Percentiles rank a stretch among this genome's conserved stretches.
Conservation (phyloP, 2,888 invertebrate genomes). For the Ceramica pisi region DNA sequence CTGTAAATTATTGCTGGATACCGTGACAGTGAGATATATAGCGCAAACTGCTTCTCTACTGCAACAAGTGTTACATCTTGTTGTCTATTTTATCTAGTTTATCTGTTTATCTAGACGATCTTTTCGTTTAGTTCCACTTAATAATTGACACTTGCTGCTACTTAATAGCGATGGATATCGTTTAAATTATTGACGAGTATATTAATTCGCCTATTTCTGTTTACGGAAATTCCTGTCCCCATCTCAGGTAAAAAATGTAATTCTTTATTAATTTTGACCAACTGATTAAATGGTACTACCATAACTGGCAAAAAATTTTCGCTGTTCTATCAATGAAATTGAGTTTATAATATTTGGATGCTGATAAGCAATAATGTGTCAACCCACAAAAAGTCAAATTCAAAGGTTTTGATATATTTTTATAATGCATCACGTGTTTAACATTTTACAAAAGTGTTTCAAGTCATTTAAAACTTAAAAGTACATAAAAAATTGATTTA, state of each 20-base stretch:
- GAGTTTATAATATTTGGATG: no score
- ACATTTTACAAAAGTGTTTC: no score
- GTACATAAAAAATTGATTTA: no score
- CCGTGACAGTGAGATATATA: constrained; percentile 46
- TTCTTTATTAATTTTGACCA: background rate
- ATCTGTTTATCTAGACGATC: constrained; percentile 27
- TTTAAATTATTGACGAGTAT: no score
- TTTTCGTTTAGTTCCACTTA: background rate
- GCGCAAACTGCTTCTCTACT: constrained; percentile 35
- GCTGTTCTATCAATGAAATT: background rate
- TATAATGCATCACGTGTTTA: no score
- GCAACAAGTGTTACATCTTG: constrained; percentile 58
- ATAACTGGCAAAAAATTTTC: background rate
- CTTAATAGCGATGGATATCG: background rate
- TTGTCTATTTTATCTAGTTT: constrained; percentile 19
- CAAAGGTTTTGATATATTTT: no score
- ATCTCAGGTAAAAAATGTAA: background rate
- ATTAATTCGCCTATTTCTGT: background rate
- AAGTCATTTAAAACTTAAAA: no score
- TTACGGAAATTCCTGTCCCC: background rate
- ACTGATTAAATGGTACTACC: no score
- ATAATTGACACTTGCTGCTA: background rate
- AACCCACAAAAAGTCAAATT: no score
- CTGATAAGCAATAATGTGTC: no score
- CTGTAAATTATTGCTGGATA: constrained; percentile 55